These are phyloP conservation scores for Uloborus diversus DNA, from an alignment of 1,140 invertebrate species.

Conservation along the genomic window DNA sequence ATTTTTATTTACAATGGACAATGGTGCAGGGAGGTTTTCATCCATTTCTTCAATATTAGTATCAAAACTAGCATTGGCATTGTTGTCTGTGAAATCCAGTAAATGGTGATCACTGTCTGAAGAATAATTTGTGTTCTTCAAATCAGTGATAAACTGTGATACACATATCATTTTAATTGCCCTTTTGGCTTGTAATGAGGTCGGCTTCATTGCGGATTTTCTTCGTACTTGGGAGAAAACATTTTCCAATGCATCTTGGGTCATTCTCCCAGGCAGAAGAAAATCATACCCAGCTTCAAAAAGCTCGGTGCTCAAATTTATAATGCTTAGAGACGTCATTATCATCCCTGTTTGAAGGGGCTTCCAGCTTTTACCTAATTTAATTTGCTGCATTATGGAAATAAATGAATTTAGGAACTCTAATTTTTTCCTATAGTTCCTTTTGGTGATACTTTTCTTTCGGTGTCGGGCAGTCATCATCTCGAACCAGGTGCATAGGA, in stretches of 20 bases:
- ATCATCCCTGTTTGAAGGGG: too few relatives aligned
- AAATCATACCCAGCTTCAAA: not conserved
- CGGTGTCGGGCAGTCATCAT: not conserved
- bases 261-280: not conserved
- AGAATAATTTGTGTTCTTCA: not conserved
- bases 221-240: too few relatives aligned
- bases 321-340: not conserved
- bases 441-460: not conserved
- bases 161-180: too few relatives aligned
- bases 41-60: too few relatives aligned
- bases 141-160: too few relatives aligned
- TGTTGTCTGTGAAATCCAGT: too few relatives aligned
- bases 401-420: not conserved
- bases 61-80: too few relatives aligned
- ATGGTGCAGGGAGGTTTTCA: too few relatives aligned
- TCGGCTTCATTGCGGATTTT: not conserved
- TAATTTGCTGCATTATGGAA: not conserved
- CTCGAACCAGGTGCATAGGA: not conserved
- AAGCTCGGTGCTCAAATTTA: not conserved
- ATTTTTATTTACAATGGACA: too few relatives aligned
- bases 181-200: not conserved
- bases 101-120: not conserved
- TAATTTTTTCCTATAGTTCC: not conserved
- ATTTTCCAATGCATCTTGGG: too few relatives aligned
- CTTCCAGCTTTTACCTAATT: not conserved